Evolutionary conservation across 1,140 invertebrate genomes (phyloP).

Genomic region (Nephotettix cincticeps): DNA sequence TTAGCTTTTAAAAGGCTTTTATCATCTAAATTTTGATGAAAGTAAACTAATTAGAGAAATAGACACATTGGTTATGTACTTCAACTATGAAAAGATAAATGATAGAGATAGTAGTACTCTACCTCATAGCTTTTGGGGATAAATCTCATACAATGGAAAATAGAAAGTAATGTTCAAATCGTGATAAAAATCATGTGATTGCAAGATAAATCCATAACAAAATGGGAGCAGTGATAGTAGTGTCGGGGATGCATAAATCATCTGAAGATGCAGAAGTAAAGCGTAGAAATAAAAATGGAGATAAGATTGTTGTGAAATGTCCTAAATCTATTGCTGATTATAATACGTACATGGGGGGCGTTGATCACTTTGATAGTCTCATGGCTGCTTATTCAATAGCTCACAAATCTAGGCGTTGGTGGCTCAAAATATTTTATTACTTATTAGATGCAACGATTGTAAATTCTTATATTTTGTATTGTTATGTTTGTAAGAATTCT

Average conservation of each 20-base stretch:
- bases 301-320: conserved; percentile 13
- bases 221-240: neutral
- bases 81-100: neutral
- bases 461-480: conserved; percentile 22
- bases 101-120: neutral
- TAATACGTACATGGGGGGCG: conserved; percentile 29
- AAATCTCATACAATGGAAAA: too few relatives aligned
- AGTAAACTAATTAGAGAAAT: neutral
- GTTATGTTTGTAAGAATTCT: neutral
- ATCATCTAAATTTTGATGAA: neutral
- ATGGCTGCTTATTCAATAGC: neutral
- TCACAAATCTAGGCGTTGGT: conserved; percentile 26
- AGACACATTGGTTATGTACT: neutral
- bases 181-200: too few relatives aligned
- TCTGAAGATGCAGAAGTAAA: neutral
- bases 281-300: conserved; percentile 9
- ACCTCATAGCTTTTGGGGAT: neutral
- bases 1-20: too few relatives aligned
- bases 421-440: conserved; percentile 28
- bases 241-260: conserved; percentile 21
- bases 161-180: too few relatives aligned
- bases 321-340: conserved; percentile 17
- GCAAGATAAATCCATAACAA: neutral
- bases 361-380: conserved; percentile 26
- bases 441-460: conserved; percentile 23